Conservation (phyloP, 2,888 invertebrate species). For the Eristalinus sepulchralis region DNA sequence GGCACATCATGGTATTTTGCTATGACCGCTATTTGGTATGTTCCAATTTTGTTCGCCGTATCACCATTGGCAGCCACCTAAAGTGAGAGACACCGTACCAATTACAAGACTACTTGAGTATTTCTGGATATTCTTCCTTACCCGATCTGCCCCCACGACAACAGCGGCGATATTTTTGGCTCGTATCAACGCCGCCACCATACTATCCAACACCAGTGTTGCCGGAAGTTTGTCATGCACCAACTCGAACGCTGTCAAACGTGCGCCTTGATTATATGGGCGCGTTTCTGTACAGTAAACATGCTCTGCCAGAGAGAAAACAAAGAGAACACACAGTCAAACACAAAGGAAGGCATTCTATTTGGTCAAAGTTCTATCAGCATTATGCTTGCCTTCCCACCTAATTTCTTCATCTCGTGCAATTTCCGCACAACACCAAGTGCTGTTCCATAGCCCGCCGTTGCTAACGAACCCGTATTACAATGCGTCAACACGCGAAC, state of each 20-base stretch:
- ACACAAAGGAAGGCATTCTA: conserved; percentile 32
- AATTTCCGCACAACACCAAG: conserved; percentile 96
- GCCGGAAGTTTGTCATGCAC: conserved; percentile 95
- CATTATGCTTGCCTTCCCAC: conserved; percentile 80
- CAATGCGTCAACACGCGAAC: conserved; percentile 96
- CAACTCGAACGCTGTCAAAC: conserved; percentile 97
- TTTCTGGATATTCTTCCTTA: conserved; percentile 77
- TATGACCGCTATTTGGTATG: conserved; percentile 96
- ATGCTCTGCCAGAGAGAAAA: conserved; percentile 84
- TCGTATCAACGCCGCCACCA: conserved; percentile 95
- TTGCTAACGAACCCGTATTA: conserved; percentile 98
- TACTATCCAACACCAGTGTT: conserved; percentile 96
- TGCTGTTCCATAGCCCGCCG: conserved; percentile 98
- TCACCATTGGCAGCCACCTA: conserved; percentile 97
- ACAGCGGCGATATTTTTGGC: conserved; percentile 92
- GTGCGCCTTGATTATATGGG: conserved; percentile 98
- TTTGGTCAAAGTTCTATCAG: conserved; percentile 40
- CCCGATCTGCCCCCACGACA: conserved; percentile 98
- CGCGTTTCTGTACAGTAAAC: conserved; percentile 98
- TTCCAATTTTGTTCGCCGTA: conserved; percentile 99
- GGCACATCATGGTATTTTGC: conserved; percentile 95
- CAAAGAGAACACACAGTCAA: neutral
- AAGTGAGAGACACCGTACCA: conserved; percentile 19
- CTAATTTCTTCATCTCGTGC: conserved; percentile 86
- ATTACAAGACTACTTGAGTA: neutral